Conservation (phyloP, 2,113 vertebrate genomes). For the Myodes glareolus region DNA sequence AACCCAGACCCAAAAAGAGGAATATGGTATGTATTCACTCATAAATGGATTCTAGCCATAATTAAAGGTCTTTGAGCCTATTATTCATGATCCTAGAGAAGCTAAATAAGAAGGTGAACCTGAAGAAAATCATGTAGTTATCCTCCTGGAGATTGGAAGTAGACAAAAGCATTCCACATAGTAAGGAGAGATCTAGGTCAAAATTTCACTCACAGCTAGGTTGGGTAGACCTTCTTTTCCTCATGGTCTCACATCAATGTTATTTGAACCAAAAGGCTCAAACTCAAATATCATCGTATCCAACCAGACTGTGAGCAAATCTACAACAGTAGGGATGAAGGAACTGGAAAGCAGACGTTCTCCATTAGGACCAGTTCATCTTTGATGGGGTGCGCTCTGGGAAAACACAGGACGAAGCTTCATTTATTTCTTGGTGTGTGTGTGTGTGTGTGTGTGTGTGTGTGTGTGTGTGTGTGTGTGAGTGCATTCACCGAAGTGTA, state of each 20-base stretch:
- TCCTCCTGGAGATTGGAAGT: no score
- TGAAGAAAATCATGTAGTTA: no score
- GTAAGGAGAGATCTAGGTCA: neutral
- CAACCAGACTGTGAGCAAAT: neutral
- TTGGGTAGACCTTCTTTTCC: neutral
- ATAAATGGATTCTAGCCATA: no score
- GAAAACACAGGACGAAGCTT: neutral
- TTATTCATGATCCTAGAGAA: no score
- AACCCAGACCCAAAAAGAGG: no score
- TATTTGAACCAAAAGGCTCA: neutral
- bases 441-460: neutral
- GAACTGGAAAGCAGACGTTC: fast-evolving
- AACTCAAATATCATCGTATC: neutral
- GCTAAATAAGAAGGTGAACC: no score
- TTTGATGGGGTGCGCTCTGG: fast-evolving
- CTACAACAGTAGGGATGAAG: fast-evolving
- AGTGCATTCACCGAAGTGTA: no score
- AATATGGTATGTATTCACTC: no score
- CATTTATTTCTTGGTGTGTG: neutral
- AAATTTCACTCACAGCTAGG: neutral
- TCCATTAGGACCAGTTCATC: neutral
- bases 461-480: neutral
- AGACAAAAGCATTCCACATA: neutral
- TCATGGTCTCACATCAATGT: neutral
- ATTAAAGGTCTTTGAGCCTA: no score